Percentiles rank a stretch among this genome's conserved stretches.
Evolutionary conservation across 2,113 vertebrate genomes (phyloP).

Genomic region (Dasypus novemcinctus): DNA sequence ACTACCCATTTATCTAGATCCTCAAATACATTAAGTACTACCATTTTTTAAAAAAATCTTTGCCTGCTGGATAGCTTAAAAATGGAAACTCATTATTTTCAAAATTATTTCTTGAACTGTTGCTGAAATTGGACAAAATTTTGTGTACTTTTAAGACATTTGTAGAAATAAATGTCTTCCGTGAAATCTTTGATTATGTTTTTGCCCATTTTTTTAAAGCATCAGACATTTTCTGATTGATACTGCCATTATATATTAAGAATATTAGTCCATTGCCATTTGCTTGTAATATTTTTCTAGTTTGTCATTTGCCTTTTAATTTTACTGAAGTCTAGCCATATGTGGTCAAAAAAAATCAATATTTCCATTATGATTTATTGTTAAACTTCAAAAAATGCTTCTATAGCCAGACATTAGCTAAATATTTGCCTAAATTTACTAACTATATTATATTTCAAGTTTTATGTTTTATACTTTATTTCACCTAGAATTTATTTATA

Average conservation of each 20-base stretch:
- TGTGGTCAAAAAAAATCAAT: neutral
- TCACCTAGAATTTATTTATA: neutral
- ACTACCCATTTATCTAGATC: neutral
- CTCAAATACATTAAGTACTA: neutral
- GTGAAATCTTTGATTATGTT: neutral
- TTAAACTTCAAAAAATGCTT: neutral
- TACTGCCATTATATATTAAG: neutral
- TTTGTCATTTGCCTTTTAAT: constrained; percentile 8
- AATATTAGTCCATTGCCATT: neutral
- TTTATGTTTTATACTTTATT: neutral
- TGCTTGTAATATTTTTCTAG: neutral
- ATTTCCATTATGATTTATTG: neutral
- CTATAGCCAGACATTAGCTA: neutral
- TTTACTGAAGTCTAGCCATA: neutral
- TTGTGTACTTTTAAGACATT: neutral
- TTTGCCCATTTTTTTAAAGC: neutral
- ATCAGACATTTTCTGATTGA: neutral
- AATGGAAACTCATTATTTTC: neutral
- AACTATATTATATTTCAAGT: neutral
- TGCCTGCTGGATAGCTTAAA: neutral
- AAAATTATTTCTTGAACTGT: neutral
- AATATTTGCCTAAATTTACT: neutral
- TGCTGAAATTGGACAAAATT: neutral
- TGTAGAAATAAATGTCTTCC: constrained; percentile 29
- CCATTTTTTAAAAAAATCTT: neutral